Evolutionary conservation across 2,888 invertebrate species (phyloP), one percentile per base, ranked within the genome.

Genomic region (Metacarcinus magister): DNA sequence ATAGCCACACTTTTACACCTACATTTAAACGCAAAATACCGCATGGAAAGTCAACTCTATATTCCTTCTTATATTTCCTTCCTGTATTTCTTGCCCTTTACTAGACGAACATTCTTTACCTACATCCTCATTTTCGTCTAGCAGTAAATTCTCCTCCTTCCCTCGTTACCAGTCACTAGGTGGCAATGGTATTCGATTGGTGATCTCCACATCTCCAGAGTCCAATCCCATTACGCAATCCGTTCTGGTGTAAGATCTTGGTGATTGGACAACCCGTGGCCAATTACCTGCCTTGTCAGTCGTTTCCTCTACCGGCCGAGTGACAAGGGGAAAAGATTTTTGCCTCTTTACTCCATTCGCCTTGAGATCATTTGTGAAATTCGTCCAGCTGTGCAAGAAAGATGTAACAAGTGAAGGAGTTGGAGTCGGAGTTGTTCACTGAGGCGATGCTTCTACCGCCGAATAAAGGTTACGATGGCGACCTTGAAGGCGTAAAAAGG

Each of bases 261-360:
- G 82, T 32, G 82, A 32, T 82, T 28, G 82, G 82, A 82, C 28
- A 82, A 32, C 82, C 32, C 82, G 82, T 82, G 82, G 82, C 82
- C 82, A 82, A 82, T 82, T 82, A 82, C 82, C 8, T 32, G 82
- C 82, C 82, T 82, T 82, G 82, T 82, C 82, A 82, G 82, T 82
- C 82, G 82, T 32, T 82, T 82, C 82, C 82, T 82, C 32, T 82
- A 28, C 82, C 82, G 32, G 82, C 32, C 32, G 82, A 32, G 82
- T 82, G 82, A 32, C 82, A 32, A 82, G 82, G 82, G 8, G 32
- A 32, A 13, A 28, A 82, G 82, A 82, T 32, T 82, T 82, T 82
- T 82, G 10, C 32, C 82, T 82, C 82, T 82, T 82, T 82, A 28
- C 82, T 82, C 67, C 67, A 67, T 23, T 67, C 32, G 82, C 32